Conservation (phyloP, 2,888 invertebrate species). For the Neocrepidodera transversa region DNA sequence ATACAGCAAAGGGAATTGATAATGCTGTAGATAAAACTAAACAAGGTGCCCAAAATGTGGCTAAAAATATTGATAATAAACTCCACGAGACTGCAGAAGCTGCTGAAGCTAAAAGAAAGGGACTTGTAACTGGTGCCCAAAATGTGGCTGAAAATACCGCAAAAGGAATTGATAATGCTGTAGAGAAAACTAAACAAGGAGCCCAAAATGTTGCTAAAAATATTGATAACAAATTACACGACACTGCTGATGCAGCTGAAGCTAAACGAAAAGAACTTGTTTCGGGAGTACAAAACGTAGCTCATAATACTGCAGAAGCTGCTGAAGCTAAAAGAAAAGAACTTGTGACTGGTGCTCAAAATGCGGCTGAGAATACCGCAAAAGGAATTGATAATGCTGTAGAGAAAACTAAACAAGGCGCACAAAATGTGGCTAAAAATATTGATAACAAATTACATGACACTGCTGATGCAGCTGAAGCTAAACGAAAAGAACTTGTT, state of each 20-base stretch:
- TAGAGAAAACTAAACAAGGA: conserved; percentile 48
- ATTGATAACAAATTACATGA: conserved; percentile 66
- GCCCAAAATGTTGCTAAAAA: conserved; percentile 15
- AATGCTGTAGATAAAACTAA: conserved; percentile 10
- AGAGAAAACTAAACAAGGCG: conserved; percentile 28
- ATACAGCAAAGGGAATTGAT: conserved; percentile 20
- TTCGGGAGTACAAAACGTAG: conserved; percentile 29
- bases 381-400: conserved; percentile 34
- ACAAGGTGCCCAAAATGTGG: conserved; percentile 32
- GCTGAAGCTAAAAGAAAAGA: conserved; percentile 35
- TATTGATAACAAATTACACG: conserved; percentile 24
- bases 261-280: conserved; percentile 29
- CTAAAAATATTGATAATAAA: conserved; percentile 32
- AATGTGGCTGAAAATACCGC: background rate
- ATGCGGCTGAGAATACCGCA: conserved; percentile 39
- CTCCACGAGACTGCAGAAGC: conserved; percentile 29
- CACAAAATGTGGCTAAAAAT: conserved; percentile 37
- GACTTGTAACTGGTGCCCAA: conserved; percentile 55
- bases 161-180: conserved; percentile 22
- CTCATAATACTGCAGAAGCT: conserved; percentile 34
- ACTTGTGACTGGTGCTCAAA: conserved; percentile 31
- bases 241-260: conserved; percentile 37
- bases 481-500: conserved; percentile 34
- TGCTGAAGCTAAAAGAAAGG: conserved; percentile 62
- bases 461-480: conserved; percentile 36